phyloP scores from a whole-genome alignment of 2,797 vertebrate genomes.

The Denticeps clupeoides region DNA sequence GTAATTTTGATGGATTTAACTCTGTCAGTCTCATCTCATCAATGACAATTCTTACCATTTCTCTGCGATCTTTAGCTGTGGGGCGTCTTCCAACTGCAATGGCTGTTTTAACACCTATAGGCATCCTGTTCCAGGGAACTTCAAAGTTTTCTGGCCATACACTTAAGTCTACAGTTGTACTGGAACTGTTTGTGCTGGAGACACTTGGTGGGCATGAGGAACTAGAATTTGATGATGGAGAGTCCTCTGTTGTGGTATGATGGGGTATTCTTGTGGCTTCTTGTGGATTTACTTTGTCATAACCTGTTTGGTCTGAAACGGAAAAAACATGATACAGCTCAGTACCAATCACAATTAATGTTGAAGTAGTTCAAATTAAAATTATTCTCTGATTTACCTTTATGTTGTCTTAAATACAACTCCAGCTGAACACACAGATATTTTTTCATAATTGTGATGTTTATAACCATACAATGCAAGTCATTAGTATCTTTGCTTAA shows the following conservation, averaged over 20 bases:
- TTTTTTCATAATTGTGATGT: too few species aligned
- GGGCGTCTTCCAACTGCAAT: slow-evolving; percentile 6
- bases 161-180: slow-evolving; percentile 4
- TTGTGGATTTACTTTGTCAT: background rate
- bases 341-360: too few species aligned
- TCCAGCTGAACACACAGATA: too few species aligned
- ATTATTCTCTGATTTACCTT: too few species aligned
- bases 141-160: slow-evolving; percentile 18
- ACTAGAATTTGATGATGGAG: background rate
- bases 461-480: too few species aligned
- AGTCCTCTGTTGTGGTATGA: background rate
- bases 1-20: slow-evolving; percentile 19
- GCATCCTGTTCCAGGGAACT: slow-evolving; percentile 17
- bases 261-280: background rate
- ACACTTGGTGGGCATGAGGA: too few species aligned
- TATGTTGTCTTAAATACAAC: too few species aligned
- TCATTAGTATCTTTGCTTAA: too few species aligned
- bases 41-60: slow-evolving; percentile 17
- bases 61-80: slow-evolving; percentile 13
- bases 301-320: background rate
- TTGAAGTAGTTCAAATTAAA: too few species aligned
- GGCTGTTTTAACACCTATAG: slow-evolving; percentile 7
- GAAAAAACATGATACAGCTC: too few species aligned
- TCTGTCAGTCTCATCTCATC: slow-evolving; percentile 19
- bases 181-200: background rate